Conservation (phyloP, 2,797 vertebrate genomes). For the Centropyge bicolor region DNA sequence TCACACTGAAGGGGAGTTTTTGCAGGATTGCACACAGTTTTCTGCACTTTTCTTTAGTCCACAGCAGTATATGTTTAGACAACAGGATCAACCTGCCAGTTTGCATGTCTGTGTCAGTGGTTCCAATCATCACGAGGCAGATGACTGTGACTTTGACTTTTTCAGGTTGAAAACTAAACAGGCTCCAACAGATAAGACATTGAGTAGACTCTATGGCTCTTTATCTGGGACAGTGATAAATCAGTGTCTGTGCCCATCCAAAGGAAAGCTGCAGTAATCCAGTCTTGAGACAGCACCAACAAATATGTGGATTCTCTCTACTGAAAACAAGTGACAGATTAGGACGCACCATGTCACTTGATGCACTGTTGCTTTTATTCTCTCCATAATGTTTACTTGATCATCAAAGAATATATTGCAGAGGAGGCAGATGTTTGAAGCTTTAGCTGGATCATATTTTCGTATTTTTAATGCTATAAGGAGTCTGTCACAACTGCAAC, state of each 20-base stretch:
- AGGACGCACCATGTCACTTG: neutral
- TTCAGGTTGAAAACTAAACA: conserved; percentile 19
- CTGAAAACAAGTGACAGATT: conserved; percentile 29
- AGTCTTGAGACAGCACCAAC: conserved; percentile 43
- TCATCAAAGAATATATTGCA: neutral
- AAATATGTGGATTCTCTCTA: conserved; percentile 46
- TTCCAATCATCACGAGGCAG: neutral
- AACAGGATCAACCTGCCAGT: neutral
- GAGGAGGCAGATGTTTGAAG: neutral
- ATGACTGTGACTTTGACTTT: conserved; percentile 17
- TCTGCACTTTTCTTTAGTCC: neutral
- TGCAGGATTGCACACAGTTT: neutral
- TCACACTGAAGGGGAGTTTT: neutral
- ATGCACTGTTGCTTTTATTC: neutral
- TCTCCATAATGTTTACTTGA: neutral
- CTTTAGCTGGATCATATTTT: neutral
- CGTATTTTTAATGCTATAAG: neutral
- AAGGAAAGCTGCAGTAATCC: conserved; percentile 65
- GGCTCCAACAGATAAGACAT: conserved; percentile 19
- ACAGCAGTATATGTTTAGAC: conserved; percentile 19
- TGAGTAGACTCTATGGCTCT: neutral
- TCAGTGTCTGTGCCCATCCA: conserved; percentile 22
- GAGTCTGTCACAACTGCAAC: neutral
- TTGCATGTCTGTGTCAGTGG: conserved; percentile 10
- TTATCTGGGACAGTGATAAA: conserved; percentile 55